A percentile compares a stretch with the other conserved stretches of the same genome.
Conservation (phyloP, 2,113 vertebrate species). For the Orientallactaga bullata region DNA sequence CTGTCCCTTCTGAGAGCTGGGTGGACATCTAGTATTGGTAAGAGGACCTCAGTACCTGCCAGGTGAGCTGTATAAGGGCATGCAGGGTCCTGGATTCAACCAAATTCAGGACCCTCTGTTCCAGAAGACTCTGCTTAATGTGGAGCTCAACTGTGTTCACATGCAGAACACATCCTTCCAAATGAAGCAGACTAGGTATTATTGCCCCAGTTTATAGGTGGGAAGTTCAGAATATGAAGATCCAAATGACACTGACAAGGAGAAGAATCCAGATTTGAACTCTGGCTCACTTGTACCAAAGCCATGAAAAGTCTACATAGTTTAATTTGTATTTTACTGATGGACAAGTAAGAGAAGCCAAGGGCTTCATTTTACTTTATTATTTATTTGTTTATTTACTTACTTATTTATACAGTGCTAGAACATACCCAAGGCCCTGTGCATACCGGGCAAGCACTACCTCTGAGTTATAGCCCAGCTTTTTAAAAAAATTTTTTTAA, state of each 20-base stretch:
- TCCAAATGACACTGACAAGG: not conserved
- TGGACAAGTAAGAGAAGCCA: not conserved
- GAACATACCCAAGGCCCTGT: not conserved
- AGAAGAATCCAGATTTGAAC: not conserved
- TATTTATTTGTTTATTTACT: too few relatives aligned
- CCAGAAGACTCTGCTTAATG: accelerated
- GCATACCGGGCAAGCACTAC: not conserved
- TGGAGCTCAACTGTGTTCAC: not conserved
- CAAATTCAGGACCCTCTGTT: not conserved
- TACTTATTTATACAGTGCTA: not conserved
- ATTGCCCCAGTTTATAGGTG: not conserved
- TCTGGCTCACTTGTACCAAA: not conserved
- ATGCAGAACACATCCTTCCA: not conserved
- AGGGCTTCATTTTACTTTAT: not conserved
- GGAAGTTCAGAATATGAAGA: not conserved
- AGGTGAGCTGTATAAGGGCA: not conserved
- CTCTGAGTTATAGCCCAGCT: not conserved
- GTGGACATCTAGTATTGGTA: not conserved
- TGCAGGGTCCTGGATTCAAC: not conserved
- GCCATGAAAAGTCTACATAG: not conserved
- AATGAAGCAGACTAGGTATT: too few relatives aligned
- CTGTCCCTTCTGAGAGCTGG: not conserved
- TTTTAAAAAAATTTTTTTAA: too few relatives aligned
- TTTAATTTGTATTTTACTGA: not conserved
- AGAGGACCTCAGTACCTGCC: not conserved